Evolutionary conservation across 1,140 invertebrate genomes (phyloP), one percentile per base, ranked within the genome.

Genomic region (Carposina sasakii): DNA sequence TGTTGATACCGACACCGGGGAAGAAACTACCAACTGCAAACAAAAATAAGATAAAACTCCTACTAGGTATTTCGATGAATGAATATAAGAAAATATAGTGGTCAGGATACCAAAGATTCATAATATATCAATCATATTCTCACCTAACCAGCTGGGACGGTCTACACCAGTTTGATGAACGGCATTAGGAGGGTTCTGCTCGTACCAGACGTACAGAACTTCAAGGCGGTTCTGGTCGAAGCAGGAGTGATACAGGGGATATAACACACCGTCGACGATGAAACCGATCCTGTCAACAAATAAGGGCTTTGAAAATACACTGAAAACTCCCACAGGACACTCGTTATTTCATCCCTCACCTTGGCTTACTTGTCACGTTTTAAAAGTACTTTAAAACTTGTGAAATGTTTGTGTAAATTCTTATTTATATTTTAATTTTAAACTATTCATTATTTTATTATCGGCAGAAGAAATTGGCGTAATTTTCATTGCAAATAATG

Each of bases 151-250:
- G 20, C 54, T 73, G 0, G 81, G 81, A 15, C 81, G 62, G 17
- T 56, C 53, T 3, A 84, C 73, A 6, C 61, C 57, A 12, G 70
- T 67, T 53, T 84, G 81, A 44, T 78, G 68, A 5, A 81, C 48
- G 4, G 62, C 54, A 46, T 81, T 68, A 1, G 41, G 23, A 0
- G 68, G 60, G 33, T 58, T 75, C 40, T 78, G 79, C 8, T 67
- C 54, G 42, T 81, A 74, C 64, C 71, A 69, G 0, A 71, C 71
- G 33, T 81, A 84, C 4, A 84, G 37, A 10, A 84, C 77, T 56
- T 81, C 77, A 24, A 84, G 30, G 3, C 76, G 66, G 5, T 54
- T 53, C 31, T 53, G 60, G 51, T 81, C 66, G 39, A 78, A 84
- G 61, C 81, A 84, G 0, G 77, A 81, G 59, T 65, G 69, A 51